Conservation (phyloP, 2,797 vertebrate species). For the Artibeus lituratus region DNA sequence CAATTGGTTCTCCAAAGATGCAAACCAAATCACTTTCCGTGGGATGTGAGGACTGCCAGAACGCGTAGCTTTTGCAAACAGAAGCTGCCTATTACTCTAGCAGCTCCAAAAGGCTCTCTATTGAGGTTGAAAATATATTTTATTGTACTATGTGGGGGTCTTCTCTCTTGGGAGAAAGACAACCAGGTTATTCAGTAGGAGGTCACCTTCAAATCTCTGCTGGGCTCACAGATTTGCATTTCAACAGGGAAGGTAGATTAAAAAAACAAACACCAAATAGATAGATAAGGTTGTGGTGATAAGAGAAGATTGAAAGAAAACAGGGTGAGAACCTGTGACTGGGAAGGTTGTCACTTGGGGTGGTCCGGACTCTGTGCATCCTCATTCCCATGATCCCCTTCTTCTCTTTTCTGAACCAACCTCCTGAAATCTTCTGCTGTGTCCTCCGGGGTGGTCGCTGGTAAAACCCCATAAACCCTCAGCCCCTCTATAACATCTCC, state of each 20-base stretch:
- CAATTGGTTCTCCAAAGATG: background rate
- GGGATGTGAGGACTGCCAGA: background rate
- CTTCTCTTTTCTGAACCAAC: background rate
- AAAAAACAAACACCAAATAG: background rate
- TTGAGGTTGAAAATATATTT: no score
- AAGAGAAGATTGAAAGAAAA: background rate
- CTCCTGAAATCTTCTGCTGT: background rate
- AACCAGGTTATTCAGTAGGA: background rate
- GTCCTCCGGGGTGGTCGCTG: background rate
- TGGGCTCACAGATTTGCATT: background rate
- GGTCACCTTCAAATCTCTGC: background rate
- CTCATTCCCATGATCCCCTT: background rate
- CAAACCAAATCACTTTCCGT: background rate
- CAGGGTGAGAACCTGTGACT: accelerated
- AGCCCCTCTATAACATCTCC: background rate
- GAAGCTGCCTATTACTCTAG: background rate
- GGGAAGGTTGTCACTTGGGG: background rate
- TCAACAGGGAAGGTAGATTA: background rate
- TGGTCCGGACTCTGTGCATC: background rate
- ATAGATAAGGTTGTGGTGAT: background rate
- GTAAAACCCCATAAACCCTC: background rate
- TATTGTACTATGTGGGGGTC: background rate
- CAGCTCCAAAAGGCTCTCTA: background rate
- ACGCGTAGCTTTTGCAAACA: background rate
- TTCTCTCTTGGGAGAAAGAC: background rate